Percentiles rank a stretch among this genome's conserved stretches.
phyloP scores from a whole-genome alignment of 2,797 vertebrate genomes.

The Capromys pilorides region DNA sequence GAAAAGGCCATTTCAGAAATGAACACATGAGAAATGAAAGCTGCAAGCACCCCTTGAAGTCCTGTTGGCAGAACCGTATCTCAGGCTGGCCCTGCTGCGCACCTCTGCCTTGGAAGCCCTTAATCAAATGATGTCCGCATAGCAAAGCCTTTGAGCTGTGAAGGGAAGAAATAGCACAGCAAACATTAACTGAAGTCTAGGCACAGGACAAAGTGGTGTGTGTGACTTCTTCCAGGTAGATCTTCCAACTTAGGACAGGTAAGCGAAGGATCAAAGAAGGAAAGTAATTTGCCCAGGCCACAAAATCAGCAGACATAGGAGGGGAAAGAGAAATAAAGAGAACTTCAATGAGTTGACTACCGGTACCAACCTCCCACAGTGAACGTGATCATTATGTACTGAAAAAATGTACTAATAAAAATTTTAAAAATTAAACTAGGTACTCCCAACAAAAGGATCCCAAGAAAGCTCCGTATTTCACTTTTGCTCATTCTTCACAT shows the following conservation, averaged over 20 bases:
- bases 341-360: neutral
- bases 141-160: conserved; percentile 8
- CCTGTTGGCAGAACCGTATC: neutral
- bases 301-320: neutral
- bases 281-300: neutral
- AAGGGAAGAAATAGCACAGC: neutral
- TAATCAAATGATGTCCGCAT: neutral
- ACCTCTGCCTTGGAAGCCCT: neutral
- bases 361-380: neutral
- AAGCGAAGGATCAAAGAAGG: neutral
- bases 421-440: neutral
- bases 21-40: neutral
- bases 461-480: neutral
- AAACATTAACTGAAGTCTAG: neutral
- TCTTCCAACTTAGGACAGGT: neutral
- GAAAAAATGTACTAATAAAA: neutral
- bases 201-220: too few relatives aligned
- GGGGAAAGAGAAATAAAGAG: neutral
- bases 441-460: neutral
- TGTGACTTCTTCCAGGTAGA: neutral
- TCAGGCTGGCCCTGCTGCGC: neutral
- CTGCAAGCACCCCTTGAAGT: neutral
- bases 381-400: neutral
- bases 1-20: neutral
- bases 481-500: neutral